Percentiles rank a stretch among this genome's conserved stretches.
Conservation (phyloP, 2,113 vertebrate genomes). For the Ceuthmochares aereus region DNA sequence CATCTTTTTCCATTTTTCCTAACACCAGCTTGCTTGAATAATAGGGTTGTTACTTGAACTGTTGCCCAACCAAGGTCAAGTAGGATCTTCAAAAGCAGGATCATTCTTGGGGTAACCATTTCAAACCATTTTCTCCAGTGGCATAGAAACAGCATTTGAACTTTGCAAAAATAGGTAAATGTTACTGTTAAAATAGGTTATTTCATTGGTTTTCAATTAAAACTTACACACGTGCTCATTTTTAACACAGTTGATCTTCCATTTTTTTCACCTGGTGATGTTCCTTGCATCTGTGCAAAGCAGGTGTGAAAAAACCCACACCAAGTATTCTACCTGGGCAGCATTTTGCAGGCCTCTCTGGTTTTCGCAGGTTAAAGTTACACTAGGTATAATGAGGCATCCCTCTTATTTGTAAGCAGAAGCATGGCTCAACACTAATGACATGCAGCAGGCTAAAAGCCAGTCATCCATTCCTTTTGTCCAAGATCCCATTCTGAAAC, state of each 20-base stretch:
- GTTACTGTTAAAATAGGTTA: constrained; percentile 4
- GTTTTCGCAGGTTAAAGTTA: not conserved
- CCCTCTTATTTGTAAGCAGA: not conserved
- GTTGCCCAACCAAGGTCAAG: constrained; percentile 56
- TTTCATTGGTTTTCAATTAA: not conserved
- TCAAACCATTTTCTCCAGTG: constrained; percentile 60
- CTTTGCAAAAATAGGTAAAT: not conserved
- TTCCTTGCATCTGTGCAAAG: constrained; percentile 8
- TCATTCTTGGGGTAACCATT: constrained; percentile 41
- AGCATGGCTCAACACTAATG: not conserved
- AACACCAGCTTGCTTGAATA: constrained; percentile 68
- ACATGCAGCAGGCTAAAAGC: not conserved
- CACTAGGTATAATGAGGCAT: not conserved
- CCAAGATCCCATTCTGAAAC: constrained; percentile 20
- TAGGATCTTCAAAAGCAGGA: constrained; percentile 50
- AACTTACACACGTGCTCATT: not conserved
- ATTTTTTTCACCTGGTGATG: constrained; percentile 2
- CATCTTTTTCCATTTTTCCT: constrained; percentile 59
- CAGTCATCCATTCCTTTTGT: not conserved
- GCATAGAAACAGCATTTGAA: constrained; percentile 34
- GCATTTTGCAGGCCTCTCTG: not conserved
- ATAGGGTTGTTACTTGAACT: constrained; percentile 68
- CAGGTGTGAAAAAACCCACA: not conserved
- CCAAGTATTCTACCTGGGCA: not conserved
- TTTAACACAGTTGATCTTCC: constrained; percentile 7